Base-by-base conservation (phyloP, 2,113 vertebrate genomes). In the Chelonoidis abingdonii region DNA sequence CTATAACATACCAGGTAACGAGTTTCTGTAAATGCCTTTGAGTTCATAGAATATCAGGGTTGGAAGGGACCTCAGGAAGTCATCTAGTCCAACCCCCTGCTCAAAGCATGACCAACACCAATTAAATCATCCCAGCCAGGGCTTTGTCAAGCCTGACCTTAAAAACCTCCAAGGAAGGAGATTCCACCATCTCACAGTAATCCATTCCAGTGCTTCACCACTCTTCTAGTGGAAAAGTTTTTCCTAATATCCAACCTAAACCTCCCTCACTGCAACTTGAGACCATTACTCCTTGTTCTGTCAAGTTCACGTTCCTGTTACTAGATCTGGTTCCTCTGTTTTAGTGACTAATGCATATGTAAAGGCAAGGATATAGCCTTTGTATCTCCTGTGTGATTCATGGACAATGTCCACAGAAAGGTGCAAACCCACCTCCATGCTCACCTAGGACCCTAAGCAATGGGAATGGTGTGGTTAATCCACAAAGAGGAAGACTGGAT, bases 341-440 rank as follows among this genome's bases (percentile, higher is more conserved):
- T 41, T 1, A 83, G 89, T 17, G 22, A 41, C 49, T 0, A 0
- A 41, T 2, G 35, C 25, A 17, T 53, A 47, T 14, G 69, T n/a
- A 29, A 80, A 57, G 24, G 12, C 31, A 90, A 25, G 52, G 29
- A 41, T 5, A 8, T 0, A 0, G 2, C 21, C 93, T 52, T 22
- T 72, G 62, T 9, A 65, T n/a, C 62, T 65, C 7, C 35, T 35
- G 7, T 8, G 7, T 19, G 16, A n/a, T 19, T 65, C 31, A n/a
- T 31, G 13, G 29, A 0, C 21, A 0, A 2, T 16, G 19, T 53
- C 59, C 38, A 1, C 54, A 13, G 84, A 88, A 76, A 80, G 29
- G 17, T 21, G 12, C 91, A 87, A 91, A 72, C 14, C 38, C 65
- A 47, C 10, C 53, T 22, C 35, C 75, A 49, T 11, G 50, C 49